These are phyloP conservation scores for Helogale parvula DNA, from an alignment of 2,113 vertebrate species.

Conservation along the genomic window DNA sequence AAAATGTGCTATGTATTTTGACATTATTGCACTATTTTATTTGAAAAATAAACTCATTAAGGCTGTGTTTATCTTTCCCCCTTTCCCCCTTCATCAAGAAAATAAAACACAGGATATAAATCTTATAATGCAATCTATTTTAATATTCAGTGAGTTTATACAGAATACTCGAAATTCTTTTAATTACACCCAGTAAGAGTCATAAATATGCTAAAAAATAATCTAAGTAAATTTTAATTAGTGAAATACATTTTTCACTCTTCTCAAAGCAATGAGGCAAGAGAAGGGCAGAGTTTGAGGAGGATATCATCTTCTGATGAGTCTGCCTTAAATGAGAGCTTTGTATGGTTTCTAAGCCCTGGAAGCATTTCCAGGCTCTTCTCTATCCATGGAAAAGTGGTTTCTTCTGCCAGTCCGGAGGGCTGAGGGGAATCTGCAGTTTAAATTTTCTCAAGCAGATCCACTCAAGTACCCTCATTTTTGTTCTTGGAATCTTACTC, in stretches of 20 bases:
- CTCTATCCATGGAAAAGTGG: background rate
- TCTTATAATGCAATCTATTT: background rate
- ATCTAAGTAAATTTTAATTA: background rate
- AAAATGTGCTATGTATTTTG: background rate
- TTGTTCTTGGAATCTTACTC: background rate
- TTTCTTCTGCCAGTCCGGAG: background rate
- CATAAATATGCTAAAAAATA: background rate
- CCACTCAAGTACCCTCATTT: background rate
- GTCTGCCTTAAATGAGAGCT: background rate
- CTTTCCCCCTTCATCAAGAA: background rate
- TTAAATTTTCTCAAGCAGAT: background rate
- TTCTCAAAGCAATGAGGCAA: background rate
- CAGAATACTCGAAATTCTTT: background rate
- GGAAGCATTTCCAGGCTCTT: background rate
- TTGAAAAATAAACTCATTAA: background rate
- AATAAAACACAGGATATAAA: background rate
- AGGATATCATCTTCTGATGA: background rate
- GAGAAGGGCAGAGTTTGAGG: no score
- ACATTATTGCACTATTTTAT: background rate
- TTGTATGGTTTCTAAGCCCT: background rate
- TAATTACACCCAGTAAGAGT: background rate
- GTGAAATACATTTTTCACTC: background rate
- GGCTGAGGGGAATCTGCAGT: background rate
- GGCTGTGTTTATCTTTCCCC: background rate
- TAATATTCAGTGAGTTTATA: background rate